Evolutionary conservation across 2,888 invertebrate genomes (phyloP), one percentile per base, ranked within the genome.

Genomic region (Eudasyphora cyanicolor): DNA sequence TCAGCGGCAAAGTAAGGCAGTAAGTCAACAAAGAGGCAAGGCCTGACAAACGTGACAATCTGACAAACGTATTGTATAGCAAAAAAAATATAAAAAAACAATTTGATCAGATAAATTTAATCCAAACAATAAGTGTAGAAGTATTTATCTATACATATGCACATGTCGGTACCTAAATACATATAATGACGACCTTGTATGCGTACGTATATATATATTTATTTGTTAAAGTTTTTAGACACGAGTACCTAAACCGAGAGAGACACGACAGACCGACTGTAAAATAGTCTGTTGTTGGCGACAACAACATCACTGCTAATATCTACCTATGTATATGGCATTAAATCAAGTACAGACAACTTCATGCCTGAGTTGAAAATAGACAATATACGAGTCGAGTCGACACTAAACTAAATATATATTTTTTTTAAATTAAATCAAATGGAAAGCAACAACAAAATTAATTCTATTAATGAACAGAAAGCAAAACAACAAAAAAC

Each of bases 321-420:
- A 45, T n/a, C 14, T 45, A n/a, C n/a, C n/a, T n/a, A n/a, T n/a
- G n/a, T n/a, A n/a, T n/a, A 45, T 60, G 42, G 42, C 38, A 42
- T 67, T 67, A 21, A 67, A 67, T 67, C 67, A 67, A 67, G 67
- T 67, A 67, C 67, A 67, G 12, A 32, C 67, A 67, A 35, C 79
- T 79, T 83, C 79, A 83, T 79, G 83, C 83, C 67, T 83, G 83
- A 83, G 79, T 83, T 79, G 62, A 3, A 69, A 62, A 76, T 69
- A 77, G 80, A 57, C 57, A 79, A 54, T 54, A 69, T 19, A 32
- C 51, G 21, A 51, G 45, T 38, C 38, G 12, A 4, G 12, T 14
- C 4, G 6, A 10, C 38, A 38, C 38, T 38, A 38, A 38, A 49
- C 49, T 19, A 75, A 82, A 79, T 79, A 51, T 67, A 62, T 69